A percentile compares a stretch with the other conserved stretches of the same genome.
Conservation (phyloP, 2,113 vertebrate genomes). For the Nymphicus hollandicus region DNA sequence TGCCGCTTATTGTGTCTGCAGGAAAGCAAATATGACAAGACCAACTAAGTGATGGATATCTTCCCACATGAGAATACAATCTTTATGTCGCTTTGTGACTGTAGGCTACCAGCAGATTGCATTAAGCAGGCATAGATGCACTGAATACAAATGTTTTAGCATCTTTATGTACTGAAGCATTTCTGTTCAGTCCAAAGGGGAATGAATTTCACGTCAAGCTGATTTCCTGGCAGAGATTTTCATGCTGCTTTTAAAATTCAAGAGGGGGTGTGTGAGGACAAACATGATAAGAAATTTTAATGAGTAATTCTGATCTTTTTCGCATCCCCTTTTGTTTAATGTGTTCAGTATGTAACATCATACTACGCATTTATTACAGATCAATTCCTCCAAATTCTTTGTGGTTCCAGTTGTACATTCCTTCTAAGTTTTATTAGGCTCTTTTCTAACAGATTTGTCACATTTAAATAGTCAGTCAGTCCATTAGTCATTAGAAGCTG, state of each 20-base stretch:
- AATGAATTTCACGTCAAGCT: neutral
- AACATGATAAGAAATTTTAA: neutral
- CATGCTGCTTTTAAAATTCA: neutral
- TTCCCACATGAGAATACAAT: constrained; percentile 34
- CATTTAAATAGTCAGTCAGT: constrained; percentile 4
- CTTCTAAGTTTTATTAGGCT: constrained; percentile 10
- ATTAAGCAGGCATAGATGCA: neutral
- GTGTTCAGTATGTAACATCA: neutral
- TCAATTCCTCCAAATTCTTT: neutral
- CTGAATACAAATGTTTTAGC: constrained; percentile 36
- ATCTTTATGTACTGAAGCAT: neutral
- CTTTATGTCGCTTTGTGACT: constrained; percentile 23
- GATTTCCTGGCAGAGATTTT: neutral
- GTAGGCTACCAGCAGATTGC: constrained; percentile 39
- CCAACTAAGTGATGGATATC: constrained; percentile 24
- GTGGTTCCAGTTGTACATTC: neutral
- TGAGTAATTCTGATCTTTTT: neutral
- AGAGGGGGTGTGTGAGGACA: neutral
- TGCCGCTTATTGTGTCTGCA: constrained; percentile 24
- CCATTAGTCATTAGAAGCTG: constrained; percentile 15
- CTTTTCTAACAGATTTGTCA: neutral
- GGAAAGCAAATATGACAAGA: constrained; percentile 41
- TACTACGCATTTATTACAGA: neutral
- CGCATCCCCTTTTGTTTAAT: neutral
- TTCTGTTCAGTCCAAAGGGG: neutral